Conservation (phyloP, 2,797 vertebrate genomes). For the Microtus agrestis region DNA sequence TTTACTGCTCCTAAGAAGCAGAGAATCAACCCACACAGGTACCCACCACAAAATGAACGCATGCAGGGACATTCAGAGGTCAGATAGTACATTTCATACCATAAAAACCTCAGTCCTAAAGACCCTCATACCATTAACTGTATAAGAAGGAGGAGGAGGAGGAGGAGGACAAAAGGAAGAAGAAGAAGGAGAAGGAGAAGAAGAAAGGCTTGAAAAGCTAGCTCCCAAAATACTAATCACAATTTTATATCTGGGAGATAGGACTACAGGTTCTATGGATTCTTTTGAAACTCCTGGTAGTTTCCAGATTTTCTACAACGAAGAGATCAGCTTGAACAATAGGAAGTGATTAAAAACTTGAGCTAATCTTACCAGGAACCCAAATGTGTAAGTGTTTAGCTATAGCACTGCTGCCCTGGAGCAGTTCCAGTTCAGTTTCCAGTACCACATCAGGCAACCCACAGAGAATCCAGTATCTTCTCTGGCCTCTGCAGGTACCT, state of each 20-base stretch:
- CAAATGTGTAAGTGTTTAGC: background rate
- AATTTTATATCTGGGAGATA: conserved; percentile 34
- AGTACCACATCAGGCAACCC: background rate
- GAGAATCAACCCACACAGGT: conserved; percentile 43
- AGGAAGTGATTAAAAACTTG: conserved; percentile 42
- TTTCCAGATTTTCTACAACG: conserved; percentile 60
- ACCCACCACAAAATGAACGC: background rate
- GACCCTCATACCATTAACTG: background rate
- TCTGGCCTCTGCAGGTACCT: background rate
- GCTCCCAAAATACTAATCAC: background rate
- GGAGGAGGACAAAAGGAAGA: too few species aligned
- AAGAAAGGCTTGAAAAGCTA: conserved; percentile 11
- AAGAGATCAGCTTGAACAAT: conserved; percentile 35
- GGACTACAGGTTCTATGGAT: conserved; percentile 1
- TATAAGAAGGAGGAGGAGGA: background rate
- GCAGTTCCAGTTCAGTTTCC: background rate
- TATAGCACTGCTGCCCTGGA: background rate
- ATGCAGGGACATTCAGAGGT: background rate
- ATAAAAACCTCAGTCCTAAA: background rate
- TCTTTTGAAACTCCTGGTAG: background rate
- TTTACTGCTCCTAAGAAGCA: conserved; percentile 4
- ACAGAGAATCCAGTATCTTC: background rate
- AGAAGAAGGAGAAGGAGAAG: too few species aligned
- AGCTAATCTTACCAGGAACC: conserved; percentile 46
- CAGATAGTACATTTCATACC: background rate